Evolutionary conservation across 2,888 invertebrate genomes (phyloP), one percentile per base, ranked within the genome.

Genomic region (Sphecodes monilicornis): DNA sequence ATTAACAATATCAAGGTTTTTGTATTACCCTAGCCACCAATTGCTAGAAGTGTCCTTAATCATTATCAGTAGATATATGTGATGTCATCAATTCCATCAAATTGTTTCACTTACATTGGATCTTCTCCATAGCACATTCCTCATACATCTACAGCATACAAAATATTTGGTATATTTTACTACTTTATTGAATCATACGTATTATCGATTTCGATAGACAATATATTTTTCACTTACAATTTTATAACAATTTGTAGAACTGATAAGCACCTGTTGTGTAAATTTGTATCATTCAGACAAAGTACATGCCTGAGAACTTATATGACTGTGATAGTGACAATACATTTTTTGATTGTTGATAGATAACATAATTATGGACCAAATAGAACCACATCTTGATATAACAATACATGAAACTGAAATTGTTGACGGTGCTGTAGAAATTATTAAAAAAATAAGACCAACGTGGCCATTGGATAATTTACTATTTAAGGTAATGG

Each of bases 401-500:
- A 93, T 97, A 84, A 96, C 95, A 90, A 96, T 97, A 90, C 95
- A 97, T 90, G 97, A 97, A 94, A 95, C 96, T 92, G 95, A 97
- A 93, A 95, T 97, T 73, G 95, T 96, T 89, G 95, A 95, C 66
- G 98, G 97, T 90, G 97, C 97, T 77, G 95, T 95, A 89, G 95
- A 96, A 93, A 95, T 98, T 91, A 95, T 98, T 82, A 95, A 96
- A 94, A 95, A 95, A 72, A 96, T 98, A 89, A 96, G 97, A 93
- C 97, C 98, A 29, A 91, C 95, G 66, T 98, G 98, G 98, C 94
- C 96, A 78, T 91, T 95, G 84, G 95, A 96, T 87, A 95, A 96
- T 91, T 95, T 98, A 83, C 95, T 96, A 91, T 97, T 97, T 94
- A 98, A 97, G 97, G 98, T 98, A 95, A 88, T 43, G n/a, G 4